phyloP scores from a whole-genome alignment of 2,113 vertebrate genomes.

The Onychostruthus taczanowskii region DNA sequence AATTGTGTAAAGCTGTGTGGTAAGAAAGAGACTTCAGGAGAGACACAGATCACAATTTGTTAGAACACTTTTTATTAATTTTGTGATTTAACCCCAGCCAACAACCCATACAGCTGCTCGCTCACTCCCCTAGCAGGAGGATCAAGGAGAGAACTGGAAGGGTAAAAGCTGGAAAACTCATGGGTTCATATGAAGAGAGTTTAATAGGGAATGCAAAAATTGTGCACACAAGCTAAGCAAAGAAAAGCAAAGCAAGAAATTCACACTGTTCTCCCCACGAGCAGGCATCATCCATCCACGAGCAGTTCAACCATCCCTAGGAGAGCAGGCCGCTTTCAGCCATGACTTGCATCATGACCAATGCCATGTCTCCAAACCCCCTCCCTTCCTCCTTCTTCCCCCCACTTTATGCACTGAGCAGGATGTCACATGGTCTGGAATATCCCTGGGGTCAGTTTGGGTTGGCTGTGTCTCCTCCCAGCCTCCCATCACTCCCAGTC shows the following conservation, averaged over 20 bases:
- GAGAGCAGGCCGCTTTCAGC: neutral
- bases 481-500: rapidly evolving
- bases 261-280: neutral
- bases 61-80: neutral
- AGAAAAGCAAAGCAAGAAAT: neutral
- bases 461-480: neutral
- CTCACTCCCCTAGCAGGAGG: neutral
- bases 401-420: neutral
- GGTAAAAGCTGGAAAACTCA: neutral
- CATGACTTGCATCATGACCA: neutral
- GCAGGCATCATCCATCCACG: too few species aligned
- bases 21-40: neutral
- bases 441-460: neutral
- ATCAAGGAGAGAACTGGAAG: neutral
- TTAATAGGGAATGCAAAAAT: neutral
- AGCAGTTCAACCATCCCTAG: neutral
- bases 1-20: neutral
- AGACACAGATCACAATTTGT: neutral
- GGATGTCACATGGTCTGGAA: neutral
- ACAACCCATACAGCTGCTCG: rapidly evolving
- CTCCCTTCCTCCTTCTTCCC: neutral
- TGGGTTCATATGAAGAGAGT: neutral
- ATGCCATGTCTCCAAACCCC: neutral
- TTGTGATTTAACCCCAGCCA: neutral
- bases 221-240: neutral